Evolutionary conservation across 2,888 invertebrate species (phyloP).

Genomic region (Torymus texanus): DNA sequence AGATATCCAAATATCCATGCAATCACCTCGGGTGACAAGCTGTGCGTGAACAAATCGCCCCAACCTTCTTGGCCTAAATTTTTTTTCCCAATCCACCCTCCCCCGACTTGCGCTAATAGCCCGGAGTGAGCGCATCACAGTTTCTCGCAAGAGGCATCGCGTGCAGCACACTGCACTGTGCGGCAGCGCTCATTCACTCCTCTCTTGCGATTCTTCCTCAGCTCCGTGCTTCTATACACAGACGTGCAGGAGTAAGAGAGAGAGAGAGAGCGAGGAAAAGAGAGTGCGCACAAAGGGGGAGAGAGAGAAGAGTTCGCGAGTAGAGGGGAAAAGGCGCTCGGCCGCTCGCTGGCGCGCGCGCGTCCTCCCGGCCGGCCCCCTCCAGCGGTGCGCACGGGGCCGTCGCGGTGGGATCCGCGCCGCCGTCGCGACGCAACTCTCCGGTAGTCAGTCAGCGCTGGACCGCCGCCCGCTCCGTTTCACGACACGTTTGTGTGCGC

Average conservation of each 20-base stretch:
- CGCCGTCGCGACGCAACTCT: slow-evolving; percentile 72
- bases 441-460: slow-evolving; percentile 75
- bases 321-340: slow-evolving; percentile 51
- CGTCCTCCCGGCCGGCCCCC: slow-evolving; percentile 48
- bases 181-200: slow-evolving; percentile 41
- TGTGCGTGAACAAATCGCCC: too few species aligned
- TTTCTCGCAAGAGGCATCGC: too few species aligned
- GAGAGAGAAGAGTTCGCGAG: slow-evolving; percentile 29
- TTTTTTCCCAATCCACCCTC: too few species aligned
- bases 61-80: too few species aligned
- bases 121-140: too few species aligned
- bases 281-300: slow-evolving; percentile 19
- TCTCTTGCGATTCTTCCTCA: not conserved
- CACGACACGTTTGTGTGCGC: slow-evolving; percentile 18
- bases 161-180: not conserved
- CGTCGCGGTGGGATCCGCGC: slow-evolving; percentile 53
- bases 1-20: too few species aligned
- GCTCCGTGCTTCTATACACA: slow-evolving; percentile 10
- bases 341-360: slow-evolving; percentile 30
- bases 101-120: too few species aligned
- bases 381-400: slow-evolving; percentile 34
- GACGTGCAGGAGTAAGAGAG: not conserved
- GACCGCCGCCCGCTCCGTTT: slow-evolving; percentile 74
- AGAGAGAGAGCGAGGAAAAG: slow-evolving; percentile 1
- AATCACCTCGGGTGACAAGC: too few species aligned